Evolutionary conservation across 1,140 invertebrate genomes (phyloP).

Genomic region (Sinonovacula constricta): DNA sequence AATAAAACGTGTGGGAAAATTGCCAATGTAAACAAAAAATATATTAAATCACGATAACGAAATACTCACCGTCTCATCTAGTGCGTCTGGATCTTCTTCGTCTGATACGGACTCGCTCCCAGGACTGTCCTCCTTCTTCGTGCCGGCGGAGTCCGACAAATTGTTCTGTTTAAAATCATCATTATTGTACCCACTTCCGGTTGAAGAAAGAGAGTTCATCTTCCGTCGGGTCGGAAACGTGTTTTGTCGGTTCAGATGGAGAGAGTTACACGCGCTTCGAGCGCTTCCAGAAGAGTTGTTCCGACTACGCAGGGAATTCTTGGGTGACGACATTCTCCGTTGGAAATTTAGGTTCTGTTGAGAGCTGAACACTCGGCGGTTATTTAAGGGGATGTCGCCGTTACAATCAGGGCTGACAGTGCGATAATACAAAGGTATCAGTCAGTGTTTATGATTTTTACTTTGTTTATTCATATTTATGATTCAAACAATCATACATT

Average conservation of each 20-base stretch:
- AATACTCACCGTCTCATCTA: slow-evolving; percentile 78
- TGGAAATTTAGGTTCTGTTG: slow-evolving; percentile 81
- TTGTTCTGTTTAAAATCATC: slow-evolving; percentile 79
- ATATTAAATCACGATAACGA: too few relatives aligned
- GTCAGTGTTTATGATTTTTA: too few relatives aligned
- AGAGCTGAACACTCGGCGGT: slow-evolving; percentile 76
- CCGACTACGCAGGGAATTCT: slow-evolving; percentile 83
- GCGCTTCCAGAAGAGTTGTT: slow-evolving; percentile 75
- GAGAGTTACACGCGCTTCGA: slow-evolving; percentile 71
- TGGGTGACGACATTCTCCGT: slow-evolving; percentile 79
- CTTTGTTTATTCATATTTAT: too few relatives aligned
- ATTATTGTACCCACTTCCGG: slow-evolving; percentile 68
- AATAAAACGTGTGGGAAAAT: too few relatives aligned
- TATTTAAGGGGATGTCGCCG: slow-evolving; percentile 81
- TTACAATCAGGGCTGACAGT: slow-evolving; percentile 83
- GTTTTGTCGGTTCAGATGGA: slow-evolving; percentile 76
- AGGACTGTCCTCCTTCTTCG: slow-evolving; percentile 53
- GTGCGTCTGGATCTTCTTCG: slow-evolving; percentile 75
- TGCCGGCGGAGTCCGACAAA: slow-evolving; percentile 59
- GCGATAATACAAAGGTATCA: too few relatives aligned
- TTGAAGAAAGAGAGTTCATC: slow-evolving; percentile 66
- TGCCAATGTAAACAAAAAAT: too few relatives aligned
- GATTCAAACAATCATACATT: too few relatives aligned
- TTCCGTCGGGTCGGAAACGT: slow-evolving; percentile 74
- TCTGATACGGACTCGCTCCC: slow-evolving; percentile 58